Conservation (phyloP, 1,140 invertebrate genomes). For the Bombus affinis region DNA sequence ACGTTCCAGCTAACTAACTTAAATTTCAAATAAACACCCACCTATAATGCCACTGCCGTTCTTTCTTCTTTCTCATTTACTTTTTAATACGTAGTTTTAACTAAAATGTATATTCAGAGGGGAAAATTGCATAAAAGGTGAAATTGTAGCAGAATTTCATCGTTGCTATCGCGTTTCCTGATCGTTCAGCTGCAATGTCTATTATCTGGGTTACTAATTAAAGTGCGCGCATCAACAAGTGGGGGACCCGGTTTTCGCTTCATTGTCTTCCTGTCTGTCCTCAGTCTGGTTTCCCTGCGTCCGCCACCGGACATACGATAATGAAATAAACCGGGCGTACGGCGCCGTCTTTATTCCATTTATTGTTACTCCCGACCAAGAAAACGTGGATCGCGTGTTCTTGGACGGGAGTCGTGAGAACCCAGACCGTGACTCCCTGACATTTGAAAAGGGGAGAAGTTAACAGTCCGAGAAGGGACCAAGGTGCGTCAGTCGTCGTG, state of each 20-base stretch:
- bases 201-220: conserved; percentile 42
- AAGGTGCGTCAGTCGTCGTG: neutral
- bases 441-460: conserved; percentile 10
- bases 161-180: conserved; percentile 1
- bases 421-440: neutral
- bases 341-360: conserved; percentile 1
- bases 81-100: neutral
- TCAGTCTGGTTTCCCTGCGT: conserved; percentile 15
- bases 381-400: conserved; percentile 18
- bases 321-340: neutral
- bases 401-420: conserved; percentile 22
- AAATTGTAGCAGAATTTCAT: neutral
- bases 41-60: neutral
- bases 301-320: conserved; percentile 14
- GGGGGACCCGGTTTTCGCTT: conserved; percentile 42
- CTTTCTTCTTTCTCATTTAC: neutral
- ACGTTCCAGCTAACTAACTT: neutral
- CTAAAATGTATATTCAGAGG: neutral
- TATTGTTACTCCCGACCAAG: neutral
- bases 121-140: neutral
- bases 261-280: conserved; percentile 38
- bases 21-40: neutral
- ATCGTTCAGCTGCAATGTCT: conserved; percentile 3
- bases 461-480: conserved; percentile 1
- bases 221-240: conserved; percentile 29